phyloP scores from a whole-genome alignment of 2,113 vertebrate genomes.

The Cyanoderma ruficeps region DNA sequence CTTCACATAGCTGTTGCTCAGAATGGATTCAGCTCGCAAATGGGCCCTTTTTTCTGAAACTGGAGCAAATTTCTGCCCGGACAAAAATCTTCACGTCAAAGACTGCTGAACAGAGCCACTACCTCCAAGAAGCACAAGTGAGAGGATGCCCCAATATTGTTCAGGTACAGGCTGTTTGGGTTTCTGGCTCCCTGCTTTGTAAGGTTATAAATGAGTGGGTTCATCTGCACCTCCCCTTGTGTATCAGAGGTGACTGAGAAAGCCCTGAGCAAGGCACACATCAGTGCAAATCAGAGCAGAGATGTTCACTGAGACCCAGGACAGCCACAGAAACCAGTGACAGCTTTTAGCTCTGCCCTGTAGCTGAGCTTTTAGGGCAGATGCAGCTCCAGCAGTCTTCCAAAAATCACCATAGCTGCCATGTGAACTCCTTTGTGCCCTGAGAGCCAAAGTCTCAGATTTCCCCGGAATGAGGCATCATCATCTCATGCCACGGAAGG shows the following conservation, averaged over 20 bases:
- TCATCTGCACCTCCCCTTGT: not conserved
- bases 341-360: not conserved
- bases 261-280: not conserved
- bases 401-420: not conserved
- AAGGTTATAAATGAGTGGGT: not conserved
- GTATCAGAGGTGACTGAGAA: not conserved
- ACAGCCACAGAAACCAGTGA: not conserved
- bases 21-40: not conserved
- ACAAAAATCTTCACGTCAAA: not conserved
- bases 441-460: not conserved
- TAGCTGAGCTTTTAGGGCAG: not conserved
- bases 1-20: not conserved
- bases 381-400: not conserved
- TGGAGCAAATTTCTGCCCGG: not conserved
- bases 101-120: not conserved
- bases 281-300: not conserved
- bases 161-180: not conserved
- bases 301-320: not conserved
- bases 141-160: not conserved
- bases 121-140: not conserved
- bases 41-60: not conserved
- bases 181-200: not conserved
- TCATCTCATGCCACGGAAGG: not conserved
- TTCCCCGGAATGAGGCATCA: fast-evolving
- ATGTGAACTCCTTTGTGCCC: not conserved